These are phyloP conservation scores for Amphiprion percula DNA, from an alignment of 2,113 vertebrate genomes.

Conservation along the genomic window DNA sequence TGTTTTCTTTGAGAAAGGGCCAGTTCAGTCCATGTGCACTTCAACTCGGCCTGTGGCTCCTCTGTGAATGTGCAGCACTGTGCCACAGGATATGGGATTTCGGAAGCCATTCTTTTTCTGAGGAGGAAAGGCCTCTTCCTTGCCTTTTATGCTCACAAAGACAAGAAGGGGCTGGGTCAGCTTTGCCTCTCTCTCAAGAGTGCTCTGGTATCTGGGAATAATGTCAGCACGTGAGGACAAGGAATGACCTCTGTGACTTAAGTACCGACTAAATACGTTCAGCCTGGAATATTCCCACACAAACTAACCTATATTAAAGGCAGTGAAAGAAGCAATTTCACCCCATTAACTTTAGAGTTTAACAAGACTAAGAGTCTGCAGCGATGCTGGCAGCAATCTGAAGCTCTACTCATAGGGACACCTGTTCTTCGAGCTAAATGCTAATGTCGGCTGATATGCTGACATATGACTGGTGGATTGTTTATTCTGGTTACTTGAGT, in stretches of 20 bases:
- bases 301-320: background rate
- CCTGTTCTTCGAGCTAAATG: background rate
- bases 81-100: slow-evolving; percentile 70
- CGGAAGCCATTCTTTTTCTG: slow-evolving; percentile 76
- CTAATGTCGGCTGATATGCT: background rate
- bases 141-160: slow-evolving; percentile 84
- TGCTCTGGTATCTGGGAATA: slow-evolving; percentile 71
- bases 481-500: too few species aligned
- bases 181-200: slow-evolving; percentile 66
- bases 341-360: background rate
- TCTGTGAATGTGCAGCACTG: slow-evolving; percentile 60
- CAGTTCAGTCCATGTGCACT: slow-evolving; percentile 44
- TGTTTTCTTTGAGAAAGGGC: slow-evolving; percentile 52
- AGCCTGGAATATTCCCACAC: slow-evolving; percentile 48
- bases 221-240: slow-evolving; percentile 58
- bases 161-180: slow-evolving; percentile 79
- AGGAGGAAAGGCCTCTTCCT: slow-evolving; percentile 78
- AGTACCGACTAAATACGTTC: slow-evolving; percentile 15
- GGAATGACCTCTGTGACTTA: slow-evolving; percentile 66
- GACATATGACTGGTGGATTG: too few species aligned
- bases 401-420: background rate
- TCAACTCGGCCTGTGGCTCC: slow-evolving; percentile 48
- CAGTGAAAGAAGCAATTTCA: background rate
- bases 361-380: background rate
- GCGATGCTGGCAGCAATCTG: too few species aligned